phyloP scores from a whole-genome alignment of 2,113 vertebrate genomes.

The Tamias sibiricus region DNA sequence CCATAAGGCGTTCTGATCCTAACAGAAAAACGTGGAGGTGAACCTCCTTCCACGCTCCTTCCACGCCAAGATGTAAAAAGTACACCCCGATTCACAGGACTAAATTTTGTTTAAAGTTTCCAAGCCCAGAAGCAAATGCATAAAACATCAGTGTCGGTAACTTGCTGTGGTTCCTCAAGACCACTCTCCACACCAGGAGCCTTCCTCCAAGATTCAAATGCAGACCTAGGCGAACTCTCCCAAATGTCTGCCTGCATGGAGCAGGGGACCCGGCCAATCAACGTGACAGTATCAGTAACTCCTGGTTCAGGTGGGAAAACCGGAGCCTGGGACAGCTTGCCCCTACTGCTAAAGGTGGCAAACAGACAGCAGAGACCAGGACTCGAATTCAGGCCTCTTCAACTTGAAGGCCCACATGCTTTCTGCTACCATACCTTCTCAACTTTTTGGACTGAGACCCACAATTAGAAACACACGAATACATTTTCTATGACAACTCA shows the following conservation, averaged over 20 bases:
- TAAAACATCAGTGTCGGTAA: not conserved
- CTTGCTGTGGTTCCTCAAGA: conserved; percentile 50
- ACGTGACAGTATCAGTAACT: not conserved
- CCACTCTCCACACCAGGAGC: not conserved
- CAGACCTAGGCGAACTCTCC: not conserved
- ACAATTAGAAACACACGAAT: not conserved
- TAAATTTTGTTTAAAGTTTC: conserved; percentile 54
- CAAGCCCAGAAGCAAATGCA: conserved; percentile 71
- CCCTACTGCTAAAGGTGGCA: conserved; percentile 14
- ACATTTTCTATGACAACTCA: not conserved
- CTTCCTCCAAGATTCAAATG: not conserved
- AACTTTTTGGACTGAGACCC: not conserved
- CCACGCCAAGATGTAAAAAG: conserved; percentile 43
- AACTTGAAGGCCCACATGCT: not conserved
- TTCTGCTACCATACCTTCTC: not conserved
- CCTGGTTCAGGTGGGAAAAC: not conserved
- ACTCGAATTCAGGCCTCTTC: not conserved
- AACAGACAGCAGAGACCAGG: not conserved
- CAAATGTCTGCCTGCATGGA: not conserved
- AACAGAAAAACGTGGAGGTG: conserved; percentile 25
- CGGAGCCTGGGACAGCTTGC: not conserved
- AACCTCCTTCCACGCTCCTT: not conserved
- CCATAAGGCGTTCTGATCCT: not conserved
- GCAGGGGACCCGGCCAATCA: not conserved
- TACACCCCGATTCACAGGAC: conserved; percentile 26